phyloP scores from a whole-genome alignment of 2,888 invertebrate genomes.

The Thera obeliscata region DNA sequence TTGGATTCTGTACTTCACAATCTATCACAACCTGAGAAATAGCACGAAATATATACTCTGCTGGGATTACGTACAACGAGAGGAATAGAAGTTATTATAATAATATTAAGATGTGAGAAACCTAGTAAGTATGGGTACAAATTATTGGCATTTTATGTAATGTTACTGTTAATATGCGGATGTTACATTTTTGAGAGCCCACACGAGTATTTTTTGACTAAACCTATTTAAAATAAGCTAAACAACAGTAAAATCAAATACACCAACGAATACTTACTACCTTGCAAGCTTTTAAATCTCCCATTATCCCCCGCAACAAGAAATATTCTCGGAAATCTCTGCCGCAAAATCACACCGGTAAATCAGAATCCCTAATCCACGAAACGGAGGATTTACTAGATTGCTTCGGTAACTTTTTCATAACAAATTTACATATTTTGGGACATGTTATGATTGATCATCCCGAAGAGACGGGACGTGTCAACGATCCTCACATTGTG shows the following conservation, averaged over 20 bases:
- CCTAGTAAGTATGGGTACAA: too few relatives aligned
- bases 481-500: conserved; percentile 31
- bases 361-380: conserved; percentile 53
- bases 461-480: conserved; percentile 49
- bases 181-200: too few relatives aligned
- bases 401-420: conserved; percentile 68
- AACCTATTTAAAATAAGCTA: too few relatives aligned
- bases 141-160: too few relatives aligned
- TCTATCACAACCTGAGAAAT: conserved; percentile 35
- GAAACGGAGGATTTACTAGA: conserved; percentile 56
- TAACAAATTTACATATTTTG: conserved; percentile 74
- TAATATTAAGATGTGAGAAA: too few relatives aligned
- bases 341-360: conserved; percentile 59
- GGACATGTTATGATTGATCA: conserved; percentile 58
- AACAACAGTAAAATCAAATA: too few relatives aligned
- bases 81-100: too few relatives aligned
- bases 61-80: too few relatives aligned
- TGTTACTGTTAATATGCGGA: too few relatives aligned
- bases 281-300: too few relatives aligned
- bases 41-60: background rate
- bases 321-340: conserved; percentile 57
- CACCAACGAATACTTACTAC: too few relatives aligned
- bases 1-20: conserved; percentile 22
- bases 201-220: too few relatives aligned
- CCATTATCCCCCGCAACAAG: conserved; percentile 37